Evolutionary conservation across 1,140 invertebrate species (phyloP).

Genomic region (Tachypleus tridentatus): DNA sequence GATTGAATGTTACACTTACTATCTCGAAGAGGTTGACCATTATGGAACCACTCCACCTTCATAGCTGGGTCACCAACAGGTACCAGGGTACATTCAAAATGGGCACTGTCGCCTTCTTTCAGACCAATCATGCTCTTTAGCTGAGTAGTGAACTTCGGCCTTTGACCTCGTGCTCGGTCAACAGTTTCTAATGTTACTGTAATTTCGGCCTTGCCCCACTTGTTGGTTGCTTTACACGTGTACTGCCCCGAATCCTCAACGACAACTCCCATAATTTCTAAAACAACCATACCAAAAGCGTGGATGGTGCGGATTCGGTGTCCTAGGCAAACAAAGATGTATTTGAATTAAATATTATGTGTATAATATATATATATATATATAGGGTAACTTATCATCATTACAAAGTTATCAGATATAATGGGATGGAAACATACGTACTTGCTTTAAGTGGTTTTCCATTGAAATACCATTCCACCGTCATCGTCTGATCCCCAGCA

Average conservation of each 20-base stretch:
- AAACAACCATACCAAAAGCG: conserved; percentile 89
- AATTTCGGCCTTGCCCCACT: conserved; percentile 53
- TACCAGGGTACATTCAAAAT: conserved; percentile 52
- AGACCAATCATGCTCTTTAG: conserved; percentile 70
- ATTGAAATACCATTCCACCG: conserved; percentile 96
- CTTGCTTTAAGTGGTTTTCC: conserved; percentile 58
- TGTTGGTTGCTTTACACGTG: conserved; percentile 35
- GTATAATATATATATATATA: background rate
- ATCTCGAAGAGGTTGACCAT: conserved; percentile 71
- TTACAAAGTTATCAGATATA: no score
- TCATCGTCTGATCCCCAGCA: conserved; percentile 89
- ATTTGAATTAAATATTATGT: background rate
- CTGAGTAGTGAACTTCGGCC: conserved; percentile 75
- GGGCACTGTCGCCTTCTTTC: conserved; percentile 79
- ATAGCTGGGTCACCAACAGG: conserved; percentile 82
- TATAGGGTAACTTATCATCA: background rate
- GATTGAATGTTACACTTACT: conserved; percentile 35
- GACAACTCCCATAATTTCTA: conserved; percentile 80
- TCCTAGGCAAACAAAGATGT: conserved; percentile 1
- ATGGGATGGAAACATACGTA: conserved; percentile 1
- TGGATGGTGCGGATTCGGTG: conserved; percentile 83
- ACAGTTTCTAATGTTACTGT: conserved; percentile 68
- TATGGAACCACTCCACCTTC: conserved; percentile 92
- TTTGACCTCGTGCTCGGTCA: conserved; percentile 68
- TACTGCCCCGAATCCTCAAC: conserved; percentile 72